A percentile compares a stretch with the other conserved stretches of the same genome.
phyloP scores from a whole-genome alignment of 2,888 invertebrate species.

The Eupithecia subumbrata region DNA sequence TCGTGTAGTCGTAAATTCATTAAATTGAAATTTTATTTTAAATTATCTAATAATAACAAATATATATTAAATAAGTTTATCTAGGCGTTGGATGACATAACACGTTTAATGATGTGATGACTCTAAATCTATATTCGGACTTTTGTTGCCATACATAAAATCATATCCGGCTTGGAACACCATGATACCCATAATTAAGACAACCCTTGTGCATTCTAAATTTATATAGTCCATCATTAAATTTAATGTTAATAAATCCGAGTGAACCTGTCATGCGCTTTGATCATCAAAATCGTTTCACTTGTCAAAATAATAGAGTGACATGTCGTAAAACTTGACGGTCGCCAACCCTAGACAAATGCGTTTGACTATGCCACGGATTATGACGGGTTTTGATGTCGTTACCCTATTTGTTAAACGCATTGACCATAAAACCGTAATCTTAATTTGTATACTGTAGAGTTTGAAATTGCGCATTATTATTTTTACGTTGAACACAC shows the following conservation, averaged over 20 bases:
- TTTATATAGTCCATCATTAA: slow-evolving; percentile 36
- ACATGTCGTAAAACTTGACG: slow-evolving; percentile 64
- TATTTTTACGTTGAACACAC: slow-evolving; percentile 25
- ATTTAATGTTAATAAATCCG: slow-evolving; percentile 44
- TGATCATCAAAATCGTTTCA: slow-evolving; percentile 54
- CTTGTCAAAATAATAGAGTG: slow-evolving; percentile 73
- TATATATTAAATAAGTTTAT: slow-evolving; percentile 17
- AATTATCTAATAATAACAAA: slow-evolving; percentile 33
- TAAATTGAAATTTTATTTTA: too few species aligned
- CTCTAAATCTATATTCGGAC: slow-evolving; percentile 24
- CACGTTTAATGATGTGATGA: slow-evolving; percentile 22
- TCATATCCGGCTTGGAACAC: slow-evolving; percentile 18
- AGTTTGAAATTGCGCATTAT: slow-evolving; percentile 48
- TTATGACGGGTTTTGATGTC: slow-evolving; percentile 60
- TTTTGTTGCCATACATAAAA: slow-evolving; percentile 16
- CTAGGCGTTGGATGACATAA: slow-evolving; percentile 19
- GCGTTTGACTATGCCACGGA: slow-evolving; percentile 58
- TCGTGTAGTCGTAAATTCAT: slow-evolving; percentile 29
- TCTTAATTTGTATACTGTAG: slow-evolving; percentile 47
- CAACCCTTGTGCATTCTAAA: slow-evolving; percentile 37
- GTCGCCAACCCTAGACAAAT: slow-evolving; percentile 66
- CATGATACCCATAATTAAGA: slow-evolving; percentile 33
- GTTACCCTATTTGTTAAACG: slow-evolving; percentile 40
- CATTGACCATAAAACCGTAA: slow-evolving; percentile 28
- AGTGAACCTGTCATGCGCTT: slow-evolving; percentile 48